Conservation (phyloP, 2,113 vertebrate genomes). For the Numenius arquata region DNA sequence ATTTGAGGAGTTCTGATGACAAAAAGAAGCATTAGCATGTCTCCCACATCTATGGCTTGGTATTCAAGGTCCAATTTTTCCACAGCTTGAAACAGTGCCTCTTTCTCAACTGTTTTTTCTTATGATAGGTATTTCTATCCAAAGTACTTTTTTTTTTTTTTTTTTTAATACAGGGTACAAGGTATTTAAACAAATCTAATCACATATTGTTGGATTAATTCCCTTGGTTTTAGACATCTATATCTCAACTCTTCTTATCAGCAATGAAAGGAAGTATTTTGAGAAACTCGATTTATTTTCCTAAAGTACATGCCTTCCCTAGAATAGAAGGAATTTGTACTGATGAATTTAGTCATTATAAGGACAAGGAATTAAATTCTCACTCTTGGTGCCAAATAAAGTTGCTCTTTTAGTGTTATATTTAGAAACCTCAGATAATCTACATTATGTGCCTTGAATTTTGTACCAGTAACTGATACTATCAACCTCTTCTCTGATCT, state of each 20-base stretch:
- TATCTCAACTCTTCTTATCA: not conserved
- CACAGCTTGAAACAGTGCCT: not conserved
- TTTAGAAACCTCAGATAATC: not conserved
- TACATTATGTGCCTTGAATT: not conserved
- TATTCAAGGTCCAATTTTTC: not conserved
- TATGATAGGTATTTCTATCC: not conserved
- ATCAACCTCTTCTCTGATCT: not conserved
- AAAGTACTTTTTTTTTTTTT: not conserved
- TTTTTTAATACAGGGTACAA: not conserved
- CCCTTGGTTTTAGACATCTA: not conserved
- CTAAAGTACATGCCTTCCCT: not conserved
- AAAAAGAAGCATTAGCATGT: not conserved
- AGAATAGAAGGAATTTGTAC: not conserved
- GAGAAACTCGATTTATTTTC: not conserved
- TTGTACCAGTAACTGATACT: not conserved
- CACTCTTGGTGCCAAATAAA: not conserved
- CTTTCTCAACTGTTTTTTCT: not conserved
- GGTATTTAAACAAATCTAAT: not conserved
- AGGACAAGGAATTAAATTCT: not conserved
- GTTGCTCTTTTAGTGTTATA: not conserved
- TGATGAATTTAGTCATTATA: not conserved
- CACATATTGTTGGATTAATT: not conserved
- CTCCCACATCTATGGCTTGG: not conserved
- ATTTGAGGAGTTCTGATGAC: not conserved
- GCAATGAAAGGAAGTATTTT: not conserved